Evolutionary conservation across 2,888 invertebrate species (phyloP).

Genomic region (Oscheius sp.): DNA sequence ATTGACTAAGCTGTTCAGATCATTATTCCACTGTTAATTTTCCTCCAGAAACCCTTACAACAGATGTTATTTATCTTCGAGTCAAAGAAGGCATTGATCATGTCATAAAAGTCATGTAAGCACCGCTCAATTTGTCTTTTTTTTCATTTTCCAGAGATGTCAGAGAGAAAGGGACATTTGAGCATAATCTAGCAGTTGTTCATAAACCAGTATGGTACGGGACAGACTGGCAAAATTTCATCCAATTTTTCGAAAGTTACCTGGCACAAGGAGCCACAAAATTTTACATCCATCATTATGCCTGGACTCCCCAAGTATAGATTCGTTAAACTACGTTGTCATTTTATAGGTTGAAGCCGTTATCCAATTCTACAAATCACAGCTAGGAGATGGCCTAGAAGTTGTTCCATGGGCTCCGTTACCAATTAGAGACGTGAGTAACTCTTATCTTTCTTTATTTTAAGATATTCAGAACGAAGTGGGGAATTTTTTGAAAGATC

Average conservation of each 20-base stretch:
- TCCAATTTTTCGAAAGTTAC: constrained; percentile 19
- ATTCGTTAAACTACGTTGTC: too few relatives aligned
- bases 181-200: constrained; percentile 17
- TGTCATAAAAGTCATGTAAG: too few relatives aligned
- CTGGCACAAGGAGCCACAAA: constrained; percentile 22
- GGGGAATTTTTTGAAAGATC: neutral
- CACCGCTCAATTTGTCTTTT: too few relatives aligned
- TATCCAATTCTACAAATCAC: neutral
- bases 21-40: too few relatives aligned
- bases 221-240: constrained; percentile 21
- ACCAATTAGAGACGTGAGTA: constrained; percentile 1
- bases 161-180: neutral
- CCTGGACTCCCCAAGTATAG: constrained; percentile 17
- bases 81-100: too few relatives aligned
- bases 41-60: too few relatives aligned
- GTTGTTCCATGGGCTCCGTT: neutral
- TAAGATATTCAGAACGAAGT: neutral
- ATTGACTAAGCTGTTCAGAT: too few relatives aligned
- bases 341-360: neutral
- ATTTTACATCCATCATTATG: constrained; percentile 11
- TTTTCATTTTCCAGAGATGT: constrained; percentile 26
- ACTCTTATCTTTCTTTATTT: neutral
- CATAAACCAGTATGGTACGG: constrained; percentile 18
- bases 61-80: too few relatives aligned
- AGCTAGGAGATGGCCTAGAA: neutral